A percentile compares a stretch with the other conserved stretches of the same genome.
phyloP scores from a whole-genome alignment of 2,888 invertebrate species.

The Mechanitis mazaeus region DNA sequence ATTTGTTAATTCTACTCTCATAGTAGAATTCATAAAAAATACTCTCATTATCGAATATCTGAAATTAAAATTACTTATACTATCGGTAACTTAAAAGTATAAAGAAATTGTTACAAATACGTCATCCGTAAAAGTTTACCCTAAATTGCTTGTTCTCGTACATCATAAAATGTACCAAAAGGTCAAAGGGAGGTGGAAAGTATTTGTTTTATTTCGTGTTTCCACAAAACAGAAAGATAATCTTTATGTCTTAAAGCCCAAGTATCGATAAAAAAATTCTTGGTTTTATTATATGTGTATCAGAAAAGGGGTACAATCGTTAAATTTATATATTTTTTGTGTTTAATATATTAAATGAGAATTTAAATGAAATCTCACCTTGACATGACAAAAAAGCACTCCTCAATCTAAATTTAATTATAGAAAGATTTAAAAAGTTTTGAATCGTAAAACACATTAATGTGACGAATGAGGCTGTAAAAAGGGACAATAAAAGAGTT shows the following conservation, averaged over 20 bases:
- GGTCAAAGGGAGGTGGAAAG: constrained; percentile 31
- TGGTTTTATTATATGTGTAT: neutral
- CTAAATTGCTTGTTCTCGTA: constrained; percentile 30
- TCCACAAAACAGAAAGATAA: constrained; percentile 2
- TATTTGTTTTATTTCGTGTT: constrained; percentile 17
- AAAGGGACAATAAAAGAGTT: neutral
- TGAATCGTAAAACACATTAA: neutral
- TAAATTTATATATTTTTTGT: neutral
- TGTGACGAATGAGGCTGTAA: neutral
- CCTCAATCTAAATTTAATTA: neutral
- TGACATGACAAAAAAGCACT: no score
- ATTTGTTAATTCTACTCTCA: no score
- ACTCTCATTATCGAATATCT: no score
- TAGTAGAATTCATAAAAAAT: no score
- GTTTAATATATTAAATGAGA: no score
- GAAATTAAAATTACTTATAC: no score
- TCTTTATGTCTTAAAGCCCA: neutral
- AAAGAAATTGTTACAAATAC: constrained; percentile 16
- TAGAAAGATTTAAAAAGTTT: neutral
- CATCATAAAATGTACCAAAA: constrained; percentile 31
- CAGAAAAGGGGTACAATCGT: neutral
- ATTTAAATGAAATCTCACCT: no score
- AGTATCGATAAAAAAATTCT: neutral
- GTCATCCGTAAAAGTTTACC: constrained; percentile 29
- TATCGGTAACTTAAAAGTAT: no score